Evolutionary conservation across 1,140 invertebrate species (phyloP), one percentile per base, ranked within the genome.

Genomic region (Drosophila azteca): DNA sequence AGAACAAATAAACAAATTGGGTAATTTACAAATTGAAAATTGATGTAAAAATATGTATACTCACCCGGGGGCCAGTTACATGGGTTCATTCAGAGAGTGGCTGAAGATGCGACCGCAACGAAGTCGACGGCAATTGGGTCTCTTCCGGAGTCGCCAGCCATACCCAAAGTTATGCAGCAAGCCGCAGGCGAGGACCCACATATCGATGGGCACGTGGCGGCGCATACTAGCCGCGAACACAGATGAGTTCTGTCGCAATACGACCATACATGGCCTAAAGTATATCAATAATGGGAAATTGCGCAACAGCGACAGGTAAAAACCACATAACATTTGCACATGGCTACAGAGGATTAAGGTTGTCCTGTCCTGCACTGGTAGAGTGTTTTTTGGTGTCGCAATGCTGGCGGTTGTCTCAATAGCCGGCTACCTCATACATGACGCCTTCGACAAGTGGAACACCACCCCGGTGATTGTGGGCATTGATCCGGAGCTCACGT

Each of bases 231-330:
- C 83, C n/a, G 51, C 60, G 43, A 87, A 87, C 26, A 90, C 77
- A 11, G 82, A 90, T 59, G 89, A 90, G 44, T 90, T 91, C 45
- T 91, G 89, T 52, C 79, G 79, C 43, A 84, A 84, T 58, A 89
- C 89, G 6, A 90, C 76, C 7, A 70, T 90, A 63, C 90, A 90
- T 58, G 90, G 90, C 6, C 54, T 90, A 0, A 91, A 91, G 62
- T 91, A 91, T 41, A 76, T 91, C 9, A 80, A 72, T 43, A 84
- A 82, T 53, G 44, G 62, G 7, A 64, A 71, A 29, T 59, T 91
- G 15, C 75, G 74, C 5, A 49, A 48, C 1, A 45, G 26, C 11
- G 89, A 90, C 58, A 77, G 87, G 82, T 90, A 50, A 63, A 53
- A 35, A 0, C 4, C 24, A 20, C 6, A 9, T 3, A 39, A 44